Conservation (phyloP, 2,888 invertebrate genomes). For the Aspidiotus rigidus region DNA sequence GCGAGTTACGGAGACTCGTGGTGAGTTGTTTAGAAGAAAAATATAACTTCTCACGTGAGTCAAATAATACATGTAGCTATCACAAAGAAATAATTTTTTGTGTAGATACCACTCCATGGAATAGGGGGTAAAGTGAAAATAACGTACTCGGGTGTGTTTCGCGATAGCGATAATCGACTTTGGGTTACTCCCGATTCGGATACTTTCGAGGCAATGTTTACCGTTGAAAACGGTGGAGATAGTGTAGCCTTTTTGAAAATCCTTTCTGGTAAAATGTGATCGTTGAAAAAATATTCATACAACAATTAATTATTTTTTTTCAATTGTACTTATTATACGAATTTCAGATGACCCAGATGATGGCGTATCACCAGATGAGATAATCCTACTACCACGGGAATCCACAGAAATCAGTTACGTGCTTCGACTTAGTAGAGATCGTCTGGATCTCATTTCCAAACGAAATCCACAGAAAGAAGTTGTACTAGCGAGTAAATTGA, state of each 20-base stretch:
- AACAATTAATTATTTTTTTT: background rate
- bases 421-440: slow-evolving; percentile 17
- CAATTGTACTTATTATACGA: background rate
- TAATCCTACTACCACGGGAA: slow-evolving; percentile 21
- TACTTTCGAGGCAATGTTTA: slow-evolving; percentile 32
- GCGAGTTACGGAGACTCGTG: slow-evolving; percentile 29
- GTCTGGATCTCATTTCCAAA: slow-evolving; percentile 22
- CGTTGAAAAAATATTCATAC: background rate
- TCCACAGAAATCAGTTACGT: slow-evolving; percentile 18
- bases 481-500: slow-evolving; percentile 21
- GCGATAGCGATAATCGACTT: slow-evolving; percentile 34
- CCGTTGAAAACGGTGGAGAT: slow-evolving; percentile 34
- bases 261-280: slow-evolving; percentile 20
- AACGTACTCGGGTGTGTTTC: slow-evolving; percentile 25
- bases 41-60: background rate
- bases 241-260: slow-evolving; percentile 35
- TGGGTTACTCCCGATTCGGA: slow-evolving; percentile 35
- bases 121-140: slow-evolving; percentile 22
- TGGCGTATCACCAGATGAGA: slow-evolving; percentile 21
- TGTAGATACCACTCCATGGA: slow-evolving; percentile 34
- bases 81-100: background rate
- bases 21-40: slow-evolving; percentile 19
- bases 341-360: slow-evolving; percentile 24
- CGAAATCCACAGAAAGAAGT: slow-evolving; percentile 26
- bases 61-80: background rate